These are phyloP conservation scores for Cyprinodon tularosa DNA, from an alignment of 2,113 vertebrate species.

Conservation along the genomic window DNA sequence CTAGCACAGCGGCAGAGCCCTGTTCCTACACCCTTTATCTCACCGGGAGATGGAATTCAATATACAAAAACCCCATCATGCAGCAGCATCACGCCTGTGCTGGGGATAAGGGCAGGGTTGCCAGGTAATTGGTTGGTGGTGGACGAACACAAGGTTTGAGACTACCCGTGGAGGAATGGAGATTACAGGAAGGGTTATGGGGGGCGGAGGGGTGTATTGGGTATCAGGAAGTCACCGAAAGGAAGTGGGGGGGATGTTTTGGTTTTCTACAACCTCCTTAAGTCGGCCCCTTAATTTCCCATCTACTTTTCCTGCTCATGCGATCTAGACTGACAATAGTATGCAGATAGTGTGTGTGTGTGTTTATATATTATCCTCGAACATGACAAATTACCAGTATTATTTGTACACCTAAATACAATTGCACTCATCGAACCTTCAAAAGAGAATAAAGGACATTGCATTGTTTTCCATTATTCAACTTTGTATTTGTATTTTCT, in stretches of 20 bases:
- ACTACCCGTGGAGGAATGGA: constrained; percentile 81
- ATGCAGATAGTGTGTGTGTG: constrained; percentile 47
- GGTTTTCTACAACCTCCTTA: too few relatives aligned
- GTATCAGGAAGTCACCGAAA: constrained; percentile 58
- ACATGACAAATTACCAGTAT: constrained; percentile 66
- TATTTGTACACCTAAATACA: constrained; percentile 60
- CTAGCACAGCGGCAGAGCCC: constrained; percentile 87
- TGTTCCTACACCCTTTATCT: constrained; percentile 91
- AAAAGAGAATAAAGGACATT: constrained; percentile 31
- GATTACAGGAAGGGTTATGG: constrained; percentile 76
- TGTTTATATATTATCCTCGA: constrained; percentile 35
- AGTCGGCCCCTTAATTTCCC: constrained; percentile 31
- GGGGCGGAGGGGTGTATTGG: constrained; percentile 40
- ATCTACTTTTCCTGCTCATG: constrained; percentile 60
- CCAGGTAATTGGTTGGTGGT: constrained; percentile 92
- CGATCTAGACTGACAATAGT: constrained; percentile 70
- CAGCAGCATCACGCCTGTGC: constrained; percentile 92
- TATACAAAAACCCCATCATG: constrained; percentile 87
- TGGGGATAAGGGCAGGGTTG: constrained; percentile 89
- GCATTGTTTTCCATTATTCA: constrained; percentile 60
- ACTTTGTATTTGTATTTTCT: constrained; percentile 57
- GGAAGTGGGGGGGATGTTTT: not conserved
- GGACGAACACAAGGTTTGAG: constrained; percentile 83
- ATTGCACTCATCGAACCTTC: constrained; percentile 22
- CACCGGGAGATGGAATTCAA: constrained; percentile 93